phyloP scores from a whole-genome alignment of 2,888 invertebrate species.

The Portevinia maculata region DNA sequence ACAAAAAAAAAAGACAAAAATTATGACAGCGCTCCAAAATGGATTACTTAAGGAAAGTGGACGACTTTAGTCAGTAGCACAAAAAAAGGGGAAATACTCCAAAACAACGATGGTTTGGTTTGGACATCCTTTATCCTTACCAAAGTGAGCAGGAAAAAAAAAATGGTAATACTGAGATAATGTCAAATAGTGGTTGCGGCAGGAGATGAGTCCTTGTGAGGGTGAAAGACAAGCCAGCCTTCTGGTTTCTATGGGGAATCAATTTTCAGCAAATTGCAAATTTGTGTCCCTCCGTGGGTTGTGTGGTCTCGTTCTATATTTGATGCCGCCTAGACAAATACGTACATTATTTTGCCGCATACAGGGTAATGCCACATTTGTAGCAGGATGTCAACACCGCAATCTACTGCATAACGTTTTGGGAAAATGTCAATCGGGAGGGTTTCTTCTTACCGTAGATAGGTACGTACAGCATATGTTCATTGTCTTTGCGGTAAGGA shows the following conservation, averaged over 20 bases:
- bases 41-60: conserved; percentile 74
- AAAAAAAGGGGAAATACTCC: conserved; percentile 19
- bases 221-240: conserved; percentile 31
- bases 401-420: conserved; percentile 58
- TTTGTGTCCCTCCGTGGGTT: conserved; percentile 23
- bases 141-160: conserved; percentile 15
- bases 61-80: conserved; percentile 62
- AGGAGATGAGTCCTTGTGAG: conserved; percentile 38
- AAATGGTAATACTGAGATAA: conserved; percentile 67
- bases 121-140: conserved; percentile 49
- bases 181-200: conserved; percentile 61
- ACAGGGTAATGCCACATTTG: conserved; percentile 59
- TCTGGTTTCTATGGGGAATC: conserved; percentile 45
- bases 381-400: conserved; percentile 56
- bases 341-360: conserved; percentile 62
- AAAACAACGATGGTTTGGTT: conserved; percentile 38
- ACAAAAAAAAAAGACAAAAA: conserved; percentile 58
- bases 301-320: conserved; percentile 4
- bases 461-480: conserved; percentile 5
- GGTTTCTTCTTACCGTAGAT: neutral
- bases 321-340: conserved; percentile 9
- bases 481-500: conserved; percentile 59
- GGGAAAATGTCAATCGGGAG: conserved; percentile 60
- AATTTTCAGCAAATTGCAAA: conserved; percentile 68
- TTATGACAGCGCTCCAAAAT: conserved; percentile 74